Base-by-base conservation (phyloP, 2,888 invertebrate genomes). In the Eupsilia transversa region DNA sequence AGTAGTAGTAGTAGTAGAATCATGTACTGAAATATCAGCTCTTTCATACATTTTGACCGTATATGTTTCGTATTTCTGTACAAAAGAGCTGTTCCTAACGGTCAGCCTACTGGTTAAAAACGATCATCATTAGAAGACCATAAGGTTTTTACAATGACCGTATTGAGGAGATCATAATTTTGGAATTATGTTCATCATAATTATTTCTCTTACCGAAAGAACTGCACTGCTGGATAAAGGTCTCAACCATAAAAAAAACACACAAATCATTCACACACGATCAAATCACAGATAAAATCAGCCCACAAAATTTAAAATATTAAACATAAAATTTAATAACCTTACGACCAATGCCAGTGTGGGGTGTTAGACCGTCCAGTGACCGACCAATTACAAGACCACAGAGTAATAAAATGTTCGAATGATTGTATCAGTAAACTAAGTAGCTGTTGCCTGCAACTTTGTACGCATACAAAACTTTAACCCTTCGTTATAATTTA, bases 361-460 rank as follows among this genome's bases (percentile, higher is more conserved):
- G 27, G 35, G 57, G 68, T 86, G 79, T 81, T 75, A 43, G 69
- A 43, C 72, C 64, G 78, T 85, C 79, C 84, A 79, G 77, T 81
- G 75, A 65, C 80, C 86, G 75, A 83, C 91, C 92, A 92, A 92
- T 92, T 92, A 92, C 88, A 89, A 69, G 49, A 59, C 38, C 57
- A 89, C 87, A 88, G 89, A 88, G 89, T 87, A 88, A 92, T 91
- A 92, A 92, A 92, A 90, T 85, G 85, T 84, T 80, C 84, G 87
- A 88, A 87, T 73, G 88, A 86, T 84, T 64, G 76, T 69, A 85
- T 85, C 86, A 86, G 61, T 17, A 17, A 73, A 80, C 60, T 46
- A 52, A 73, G 14, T 80, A 30, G 43, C 14, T 54, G 74, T 60
- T 46, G 17, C 23, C 12, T 3, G 52, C 23, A 1, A 76, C 38